Percentiles rank a stretch among this genome's conserved stretches.
phyloP scores from a whole-genome alignment of 2,797 vertebrate genomes.

The Selene dorsalis region DNA sequence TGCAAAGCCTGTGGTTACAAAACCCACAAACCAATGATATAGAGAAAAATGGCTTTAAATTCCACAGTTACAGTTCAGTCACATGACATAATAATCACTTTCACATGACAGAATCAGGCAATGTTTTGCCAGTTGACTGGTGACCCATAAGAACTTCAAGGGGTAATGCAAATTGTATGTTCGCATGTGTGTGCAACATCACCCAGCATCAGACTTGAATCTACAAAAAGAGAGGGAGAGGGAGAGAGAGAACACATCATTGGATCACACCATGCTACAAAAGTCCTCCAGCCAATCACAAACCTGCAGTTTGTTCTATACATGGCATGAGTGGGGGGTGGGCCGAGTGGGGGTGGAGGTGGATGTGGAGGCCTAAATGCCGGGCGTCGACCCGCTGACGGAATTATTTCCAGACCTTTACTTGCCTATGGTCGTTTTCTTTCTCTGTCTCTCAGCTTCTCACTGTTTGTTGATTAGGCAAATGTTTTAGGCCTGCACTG shows the following conservation, averaged over 20 bases:
- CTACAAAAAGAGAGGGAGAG: slow-evolving; percentile 6
- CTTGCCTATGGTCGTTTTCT: not conserved
- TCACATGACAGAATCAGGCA: slow-evolving; percentile 44
- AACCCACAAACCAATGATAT: not conserved
- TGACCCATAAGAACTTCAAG: slow-evolving; percentile 46
- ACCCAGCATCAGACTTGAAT: slow-evolving; percentile 14
- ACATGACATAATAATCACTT: slow-evolving; percentile 46
- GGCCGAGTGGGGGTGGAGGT: slow-evolving; percentile 17
- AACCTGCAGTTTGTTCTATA: slow-evolving; percentile 18
- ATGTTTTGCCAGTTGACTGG: slow-evolving; percentile 27
- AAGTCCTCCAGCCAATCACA: slow-evolving; percentile 68
- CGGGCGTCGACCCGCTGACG: slow-evolving; percentile 44
- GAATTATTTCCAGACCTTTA: slow-evolving; percentile 78
- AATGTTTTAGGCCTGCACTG: slow-evolving; percentile 18
- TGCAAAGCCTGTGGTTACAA: not conserved
- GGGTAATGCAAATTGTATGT: slow-evolving; percentile 17
- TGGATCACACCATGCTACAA: slow-evolving; percentile 73
- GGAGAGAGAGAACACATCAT: slow-evolving; percentile 42
- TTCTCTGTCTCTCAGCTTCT: slow-evolving; percentile 10
- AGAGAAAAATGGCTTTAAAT: slow-evolving; percentile 21
- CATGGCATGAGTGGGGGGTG: slow-evolving; percentile 49
- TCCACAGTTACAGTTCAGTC: slow-evolving; percentile 47
- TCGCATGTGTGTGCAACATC: slow-evolving; percentile 8
- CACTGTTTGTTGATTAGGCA: not conserved
- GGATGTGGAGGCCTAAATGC: slow-evolving; percentile 47